A percentile compares a stretch with the other conserved stretches of the same genome.
Evolutionary conservation across 2,888 invertebrate genomes (phyloP).

Genomic region (Pollenia labialis): DNA sequence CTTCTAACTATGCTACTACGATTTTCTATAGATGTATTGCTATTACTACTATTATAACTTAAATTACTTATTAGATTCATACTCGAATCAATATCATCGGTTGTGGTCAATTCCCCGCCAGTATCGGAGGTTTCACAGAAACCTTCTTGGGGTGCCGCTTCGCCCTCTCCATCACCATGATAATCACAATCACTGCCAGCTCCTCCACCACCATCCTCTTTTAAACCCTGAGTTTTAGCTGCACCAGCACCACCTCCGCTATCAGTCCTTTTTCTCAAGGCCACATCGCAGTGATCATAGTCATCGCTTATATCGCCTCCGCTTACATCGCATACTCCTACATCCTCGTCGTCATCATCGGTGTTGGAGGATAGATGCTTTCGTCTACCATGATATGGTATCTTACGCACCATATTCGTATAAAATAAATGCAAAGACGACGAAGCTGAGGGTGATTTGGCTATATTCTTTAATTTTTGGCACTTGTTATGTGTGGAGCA

Average conservation of each 20-base stretch:
- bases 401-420: slow-evolving; percentile 79
- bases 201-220: slow-evolving; percentile 21
- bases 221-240: slow-evolving; percentile 16
- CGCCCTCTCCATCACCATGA: slow-evolving; percentile 78
- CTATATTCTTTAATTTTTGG: slow-evolving; percentile 70
- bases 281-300: slow-evolving; percentile 80
- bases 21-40: slow-evolving; percentile 82
- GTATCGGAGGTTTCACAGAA: slow-evolving; percentile 84
- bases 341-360: slow-evolving; percentile 80
- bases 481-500: slow-evolving; percentile 40
- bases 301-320: slow-evolving; percentile 81
- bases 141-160: slow-evolving; percentile 78
- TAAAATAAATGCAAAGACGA: slow-evolving; percentile 80
- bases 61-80: slow-evolving; percentile 83
- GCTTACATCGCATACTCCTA: slow-evolving; percentile 81
- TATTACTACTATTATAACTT: slow-evolving; percentile 84
- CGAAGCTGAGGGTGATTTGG: slow-evolving; percentile 80
- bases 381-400: slow-evolving; percentile 74
- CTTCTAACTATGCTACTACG: slow-evolving; percentile 75
- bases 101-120: slow-evolving; percentile 82
- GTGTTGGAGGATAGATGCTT: slow-evolving; percentile 78
- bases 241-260: background rate
- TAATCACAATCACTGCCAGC: slow-evolving; percentile 80
- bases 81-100: slow-evolving; percentile 80
- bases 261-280: slow-evolving; percentile 66